These are phyloP conservation scores for Australoheros scitulus DNA, from an alignment of 2,113 vertebrate species.

Conservation along the genomic window DNA sequence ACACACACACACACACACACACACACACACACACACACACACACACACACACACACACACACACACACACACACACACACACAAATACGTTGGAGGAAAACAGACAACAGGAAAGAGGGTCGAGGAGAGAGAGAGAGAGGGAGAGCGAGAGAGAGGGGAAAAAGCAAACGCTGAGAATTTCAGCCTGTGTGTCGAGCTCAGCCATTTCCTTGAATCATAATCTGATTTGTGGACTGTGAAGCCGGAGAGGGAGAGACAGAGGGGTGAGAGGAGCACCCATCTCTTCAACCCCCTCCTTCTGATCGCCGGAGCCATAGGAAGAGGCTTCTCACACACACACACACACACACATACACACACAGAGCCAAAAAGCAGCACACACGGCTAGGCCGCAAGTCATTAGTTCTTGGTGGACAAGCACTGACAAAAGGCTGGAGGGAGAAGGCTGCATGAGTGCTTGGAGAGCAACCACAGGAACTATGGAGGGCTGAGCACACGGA, in stretches of 20 bases:
- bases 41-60: conserved; percentile 9
- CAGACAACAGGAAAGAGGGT: conserved; percentile 31
- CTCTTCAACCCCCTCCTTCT: conserved; percentile 56
- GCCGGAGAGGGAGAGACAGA: background rate
- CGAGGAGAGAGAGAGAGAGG: background rate
- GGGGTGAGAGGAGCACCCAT: conserved; percentile 39
- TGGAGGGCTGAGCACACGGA: conserved; percentile 33
- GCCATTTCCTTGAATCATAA: conserved; percentile 52
- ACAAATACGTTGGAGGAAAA: conserved; percentile 53
- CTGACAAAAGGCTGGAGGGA: conserved; percentile 67
- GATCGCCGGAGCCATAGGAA: conserved; percentile 44
- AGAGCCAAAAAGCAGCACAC: conserved; percentile 32
- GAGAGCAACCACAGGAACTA: conserved; percentile 43
- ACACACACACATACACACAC: conserved; percentile 29
- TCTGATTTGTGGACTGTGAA: conserved; percentile 65
- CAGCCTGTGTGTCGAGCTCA: conserved; percentile 31
- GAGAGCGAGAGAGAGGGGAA: background rate
- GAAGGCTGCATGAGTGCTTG: conserved; percentile 32
- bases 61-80: background rate
- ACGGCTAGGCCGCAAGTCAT: conserved; percentile 72
- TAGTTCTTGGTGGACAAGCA: conserved; percentile 71
- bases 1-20: background rate
- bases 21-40: background rate
- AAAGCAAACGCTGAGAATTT: conserved; percentile 35
- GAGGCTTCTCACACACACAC: conserved; percentile 32